Conservation (phyloP, 2,113 vertebrate species). For the Meleagris gallopavo region DNA sequence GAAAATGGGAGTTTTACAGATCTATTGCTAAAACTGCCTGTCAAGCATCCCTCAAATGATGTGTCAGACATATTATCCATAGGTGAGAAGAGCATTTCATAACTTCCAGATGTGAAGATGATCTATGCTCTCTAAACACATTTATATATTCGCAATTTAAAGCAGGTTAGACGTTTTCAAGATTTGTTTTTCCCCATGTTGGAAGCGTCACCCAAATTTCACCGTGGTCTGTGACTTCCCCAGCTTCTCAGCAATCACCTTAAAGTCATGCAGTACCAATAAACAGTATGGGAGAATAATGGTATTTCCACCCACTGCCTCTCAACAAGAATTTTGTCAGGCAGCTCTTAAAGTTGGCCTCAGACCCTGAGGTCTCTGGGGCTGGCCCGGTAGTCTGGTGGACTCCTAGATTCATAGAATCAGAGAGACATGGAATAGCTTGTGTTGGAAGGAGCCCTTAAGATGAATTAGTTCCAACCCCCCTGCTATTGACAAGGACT, state of each 20-base stretch:
- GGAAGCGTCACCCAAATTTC: not conserved
- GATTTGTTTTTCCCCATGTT: not conserved
- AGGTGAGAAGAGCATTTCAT: not conserved
- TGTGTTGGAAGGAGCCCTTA: no score
- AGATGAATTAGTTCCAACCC: no score
- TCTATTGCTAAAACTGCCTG: not conserved
- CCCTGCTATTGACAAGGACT: no score
- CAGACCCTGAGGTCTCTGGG: not conserved
- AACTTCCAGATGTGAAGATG: not conserved
- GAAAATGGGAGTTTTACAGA: not conserved
- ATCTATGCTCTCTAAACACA: not conserved
- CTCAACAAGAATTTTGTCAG: not conserved
- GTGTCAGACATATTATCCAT: not conserved
- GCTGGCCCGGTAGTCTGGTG: not conserved
- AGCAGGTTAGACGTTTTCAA: not conserved
- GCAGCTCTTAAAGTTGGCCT: not conserved
- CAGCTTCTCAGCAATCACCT: not conserved
- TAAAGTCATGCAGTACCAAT: not conserved
- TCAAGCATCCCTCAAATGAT: not conserved
- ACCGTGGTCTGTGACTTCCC: not conserved
- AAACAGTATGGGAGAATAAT: not conserved
- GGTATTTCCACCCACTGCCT: not conserved
- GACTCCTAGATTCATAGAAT: not conserved
- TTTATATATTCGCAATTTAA: not conserved
- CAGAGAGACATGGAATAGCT: no score